These are phyloP conservation scores for Amblyopsis rosae DNA, from an alignment of 2,113 vertebrate genomes.

Conservation along the genomic window DNA sequence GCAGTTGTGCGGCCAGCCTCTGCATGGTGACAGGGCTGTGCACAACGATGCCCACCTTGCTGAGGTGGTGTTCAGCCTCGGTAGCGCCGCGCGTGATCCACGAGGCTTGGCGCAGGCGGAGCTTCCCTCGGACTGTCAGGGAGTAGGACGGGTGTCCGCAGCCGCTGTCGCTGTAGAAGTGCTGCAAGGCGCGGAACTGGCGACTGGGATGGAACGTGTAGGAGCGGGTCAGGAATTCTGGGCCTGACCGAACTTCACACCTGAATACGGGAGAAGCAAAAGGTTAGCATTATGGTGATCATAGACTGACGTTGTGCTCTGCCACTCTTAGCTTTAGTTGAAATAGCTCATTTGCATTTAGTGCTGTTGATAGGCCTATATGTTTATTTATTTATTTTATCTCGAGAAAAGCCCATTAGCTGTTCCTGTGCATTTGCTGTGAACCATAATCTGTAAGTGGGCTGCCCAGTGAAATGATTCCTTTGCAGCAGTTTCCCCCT, in stretches of 20 bases:
- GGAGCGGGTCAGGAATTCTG: conserved; percentile 87
- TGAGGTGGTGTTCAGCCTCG: conserved; percentile 85
- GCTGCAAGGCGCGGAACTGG: conserved; percentile 86
- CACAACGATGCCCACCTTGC: conserved; percentile 85
- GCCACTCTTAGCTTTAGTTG: too few relatives aligned
- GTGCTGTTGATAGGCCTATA: too few relatives aligned
- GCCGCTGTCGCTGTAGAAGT: conserved; percentile 84
- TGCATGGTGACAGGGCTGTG: conserved; percentile 79
- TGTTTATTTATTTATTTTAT: too few relatives aligned
- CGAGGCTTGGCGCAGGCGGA: conserved; percentile 85
- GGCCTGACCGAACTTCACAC: conserved; percentile 88
- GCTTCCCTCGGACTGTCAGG: conserved; percentile 85
- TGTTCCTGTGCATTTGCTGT: too few relatives aligned
- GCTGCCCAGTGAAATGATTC: not conserved
- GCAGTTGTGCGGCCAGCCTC: conserved; percentile 70
- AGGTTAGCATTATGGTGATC: too few relatives aligned
- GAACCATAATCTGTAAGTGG: not conserved
- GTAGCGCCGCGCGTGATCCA: conserved; percentile 89
- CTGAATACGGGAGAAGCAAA: conserved; percentile 57
- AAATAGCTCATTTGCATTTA: too few relatives aligned
- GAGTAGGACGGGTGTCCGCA: conserved; percentile 84
- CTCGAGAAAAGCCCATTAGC: too few relatives aligned
- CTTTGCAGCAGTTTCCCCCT: not conserved
- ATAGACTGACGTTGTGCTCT: too few relatives aligned
- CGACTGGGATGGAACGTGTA: conserved; percentile 86